Evolutionary conservation across 2,888 invertebrate genomes (phyloP).

Genomic region (Coleophora deauratella): DNA sequence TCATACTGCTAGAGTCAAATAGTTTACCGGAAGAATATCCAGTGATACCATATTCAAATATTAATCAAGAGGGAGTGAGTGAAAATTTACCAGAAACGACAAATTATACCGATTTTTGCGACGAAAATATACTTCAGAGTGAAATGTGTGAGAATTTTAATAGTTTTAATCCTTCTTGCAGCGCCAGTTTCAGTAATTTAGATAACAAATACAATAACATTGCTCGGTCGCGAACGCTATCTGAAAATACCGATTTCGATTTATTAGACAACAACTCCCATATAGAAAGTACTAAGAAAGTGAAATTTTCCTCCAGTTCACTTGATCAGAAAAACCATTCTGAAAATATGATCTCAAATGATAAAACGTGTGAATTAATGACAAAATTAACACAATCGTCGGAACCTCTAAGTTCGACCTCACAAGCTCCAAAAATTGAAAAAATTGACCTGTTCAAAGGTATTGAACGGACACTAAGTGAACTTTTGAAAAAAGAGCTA

Average conservation of each 20-base stretch:
- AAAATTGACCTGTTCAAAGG: conserved; percentile 70
- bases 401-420: neutral
- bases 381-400: conserved; percentile 44
- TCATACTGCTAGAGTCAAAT: conserved; percentile 51
- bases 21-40: conserved; percentile 52
- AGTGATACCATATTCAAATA: conserved; percentile 38
- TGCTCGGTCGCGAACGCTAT: conserved; percentile 44
- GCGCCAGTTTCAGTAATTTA: conserved; percentile 42
- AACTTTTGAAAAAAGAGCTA: conserved; percentile 72
- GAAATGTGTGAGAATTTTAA: conserved; percentile 61
- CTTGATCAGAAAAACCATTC: conserved; percentile 35
- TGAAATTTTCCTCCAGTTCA: conserved; percentile 50
- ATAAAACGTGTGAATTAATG: conserved; percentile 32
- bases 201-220: conserved; percentile 47
- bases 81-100: conserved; percentile 32
- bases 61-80: conserved; percentile 34
- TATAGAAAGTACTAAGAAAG: conserved; percentile 45
- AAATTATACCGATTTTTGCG: conserved; percentile 49
- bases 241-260: conserved; percentile 51
- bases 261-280: conserved; percentile 43
- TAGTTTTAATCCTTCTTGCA: conserved; percentile 58
- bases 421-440: conserved; percentile 24
- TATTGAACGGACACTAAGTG: conserved; percentile 70
- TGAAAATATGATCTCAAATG: conserved; percentile 28
- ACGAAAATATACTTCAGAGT: conserved; percentile 63